Conservation (phyloP, 2,888 invertebrate genomes). For the Philopedon plagiatum region DNA sequence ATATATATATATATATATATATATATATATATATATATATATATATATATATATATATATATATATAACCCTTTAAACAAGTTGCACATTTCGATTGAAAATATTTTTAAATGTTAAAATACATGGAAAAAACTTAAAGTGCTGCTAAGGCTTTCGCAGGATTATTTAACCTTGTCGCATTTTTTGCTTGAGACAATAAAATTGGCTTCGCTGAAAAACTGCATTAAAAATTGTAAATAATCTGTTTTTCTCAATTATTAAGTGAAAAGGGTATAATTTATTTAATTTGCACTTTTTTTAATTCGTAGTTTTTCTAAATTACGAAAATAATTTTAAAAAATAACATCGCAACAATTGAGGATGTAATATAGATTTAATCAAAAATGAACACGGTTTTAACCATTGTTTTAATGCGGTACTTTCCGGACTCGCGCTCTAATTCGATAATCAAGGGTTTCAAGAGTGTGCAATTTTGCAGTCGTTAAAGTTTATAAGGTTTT, state of each 20-base stretch:
- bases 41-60: constrained; percentile 13
- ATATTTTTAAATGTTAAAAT: too few relatives aligned
- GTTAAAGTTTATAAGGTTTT: too few relatives aligned
- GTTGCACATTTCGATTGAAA: background rate
- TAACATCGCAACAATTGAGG: too few relatives aligned
- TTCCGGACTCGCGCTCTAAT: too few relatives aligned
- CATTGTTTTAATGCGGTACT: too few relatives aligned
- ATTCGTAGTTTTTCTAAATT: background rate
- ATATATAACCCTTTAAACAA: background rate
- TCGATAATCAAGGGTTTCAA: too few relatives aligned
- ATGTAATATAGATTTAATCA: too few relatives aligned
- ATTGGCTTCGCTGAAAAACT: background rate
- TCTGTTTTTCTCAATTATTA: background rate
- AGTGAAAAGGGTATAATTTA: background rate
- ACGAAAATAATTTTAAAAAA: background rate
- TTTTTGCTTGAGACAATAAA: background rate
- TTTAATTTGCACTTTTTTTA: background rate
- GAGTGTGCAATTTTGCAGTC: too few relatives aligned
- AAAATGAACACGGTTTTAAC: too few relatives aligned
- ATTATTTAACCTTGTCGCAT: background rate
- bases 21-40: constrained; percentile 13
- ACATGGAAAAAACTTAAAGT: background rate
- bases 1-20: constrained; percentile 8
- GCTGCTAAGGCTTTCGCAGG: background rate
- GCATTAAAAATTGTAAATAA: background rate